Evolutionary conservation across 1,140 invertebrate species (phyloP).

Genomic region (Pararge aegeria): DNA sequence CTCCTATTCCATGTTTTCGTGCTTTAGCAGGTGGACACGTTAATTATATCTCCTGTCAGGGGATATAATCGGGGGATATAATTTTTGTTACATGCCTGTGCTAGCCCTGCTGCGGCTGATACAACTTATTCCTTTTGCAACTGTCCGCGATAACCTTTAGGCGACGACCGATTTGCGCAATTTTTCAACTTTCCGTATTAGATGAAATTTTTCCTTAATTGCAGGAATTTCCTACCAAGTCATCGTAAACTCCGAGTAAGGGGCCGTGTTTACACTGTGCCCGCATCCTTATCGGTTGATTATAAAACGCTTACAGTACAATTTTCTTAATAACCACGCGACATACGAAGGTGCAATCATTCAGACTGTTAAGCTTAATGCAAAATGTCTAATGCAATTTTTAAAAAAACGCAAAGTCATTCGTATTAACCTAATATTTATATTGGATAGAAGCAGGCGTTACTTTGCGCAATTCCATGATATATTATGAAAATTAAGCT

Average conservation of each 20-base stretch:
- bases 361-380: neutral
- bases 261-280: slow-evolving; percentile 17
- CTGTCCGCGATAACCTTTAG: neutral
- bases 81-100: no score
- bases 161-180: neutral
- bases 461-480: no score
- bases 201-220: neutral
- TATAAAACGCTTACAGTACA: slow-evolving; percentile 9
- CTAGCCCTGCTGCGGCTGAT: no score
- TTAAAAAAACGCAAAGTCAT: no score
- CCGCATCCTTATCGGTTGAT: slow-evolving; percentile 30
- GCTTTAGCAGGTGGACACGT: no score
- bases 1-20: no score
- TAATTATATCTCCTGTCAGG: no score
- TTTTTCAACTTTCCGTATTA: neutral
- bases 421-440: no score
- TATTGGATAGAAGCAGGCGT: no score
- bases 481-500: no score
- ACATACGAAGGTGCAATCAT: neutral
- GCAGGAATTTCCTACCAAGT: neutral
- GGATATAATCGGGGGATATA: no score
- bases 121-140: no score
- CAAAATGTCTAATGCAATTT: neutral
- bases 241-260: slow-evolving; percentile 1
- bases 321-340: slow-evolving; percentile 1